Conservation (phyloP, 2,888 invertebrate species). For the Graphium colonna region DNA sequence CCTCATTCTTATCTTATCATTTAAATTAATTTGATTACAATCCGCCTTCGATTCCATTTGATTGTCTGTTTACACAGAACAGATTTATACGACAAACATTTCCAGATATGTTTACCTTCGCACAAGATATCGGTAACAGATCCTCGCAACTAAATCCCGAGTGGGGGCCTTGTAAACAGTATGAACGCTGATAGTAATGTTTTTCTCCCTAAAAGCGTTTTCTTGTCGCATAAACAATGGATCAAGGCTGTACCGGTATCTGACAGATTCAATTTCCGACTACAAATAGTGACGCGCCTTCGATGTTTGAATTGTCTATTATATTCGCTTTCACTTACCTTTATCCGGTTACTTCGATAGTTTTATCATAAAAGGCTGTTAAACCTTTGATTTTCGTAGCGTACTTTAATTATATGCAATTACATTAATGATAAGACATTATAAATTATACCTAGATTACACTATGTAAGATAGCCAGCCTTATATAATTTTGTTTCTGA, state of each 20-base stretch:
- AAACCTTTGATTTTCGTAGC: too few relatives aligned
- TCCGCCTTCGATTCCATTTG: too few relatives aligned
- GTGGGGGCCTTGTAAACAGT: slow-evolving; percentile 39
- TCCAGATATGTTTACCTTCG: slow-evolving; percentile 6
- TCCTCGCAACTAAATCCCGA: slow-evolving; percentile 24
- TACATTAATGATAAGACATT: too few relatives aligned
- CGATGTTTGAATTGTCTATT: slow-evolving; percentile 20
- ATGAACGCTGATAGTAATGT: slow-evolving; percentile 36
- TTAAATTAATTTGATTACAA: too few relatives aligned
- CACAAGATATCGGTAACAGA: slow-evolving; percentile 17
- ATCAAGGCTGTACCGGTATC: slow-evolving; percentile 36
- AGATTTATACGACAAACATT: slow-evolving; percentile 9
- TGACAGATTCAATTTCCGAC: slow-evolving; percentile 62
- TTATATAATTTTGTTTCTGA: too few relatives aligned
- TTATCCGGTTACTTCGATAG: slow-evolving; percentile 4
- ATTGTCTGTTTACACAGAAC: neutral
- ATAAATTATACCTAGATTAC: too few relatives aligned
- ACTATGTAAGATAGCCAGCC: too few relatives aligned
- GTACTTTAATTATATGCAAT: too few relatives aligned
- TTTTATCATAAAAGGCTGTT: neutral
- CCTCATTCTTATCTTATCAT: too few relatives aligned
- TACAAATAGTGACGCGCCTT: slow-evolving; percentile 34
- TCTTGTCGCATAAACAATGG: slow-evolving; percentile 47
- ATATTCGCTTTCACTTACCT: slow-evolving; percentile 8
- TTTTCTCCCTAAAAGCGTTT: slow-evolving; percentile 54